A percentile compares a stretch with the other conserved stretches of the same genome.
Conservation (phyloP, 2,113 vertebrate genomes). For the Panthera uncia region DNA sequence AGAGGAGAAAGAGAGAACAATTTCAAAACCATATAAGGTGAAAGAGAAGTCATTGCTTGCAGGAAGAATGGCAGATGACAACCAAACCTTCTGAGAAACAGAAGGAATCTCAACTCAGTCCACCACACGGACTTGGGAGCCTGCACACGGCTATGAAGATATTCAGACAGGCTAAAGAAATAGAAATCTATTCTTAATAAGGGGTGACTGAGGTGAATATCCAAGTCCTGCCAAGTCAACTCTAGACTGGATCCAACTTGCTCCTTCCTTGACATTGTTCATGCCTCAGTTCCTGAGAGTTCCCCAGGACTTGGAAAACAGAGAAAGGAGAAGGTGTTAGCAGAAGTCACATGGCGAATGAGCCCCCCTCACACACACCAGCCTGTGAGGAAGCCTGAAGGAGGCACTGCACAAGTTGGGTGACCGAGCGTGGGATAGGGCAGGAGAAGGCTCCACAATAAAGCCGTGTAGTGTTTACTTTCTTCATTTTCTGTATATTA, state of each 20-base stretch:
- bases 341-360: not conserved
- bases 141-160: not conserved
- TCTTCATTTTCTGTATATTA: not conserved
- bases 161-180: not conserved
- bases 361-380: not conserved
- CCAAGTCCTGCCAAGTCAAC: not conserved
- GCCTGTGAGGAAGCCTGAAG: not conserved
- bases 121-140: too few species aligned
- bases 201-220: not conserved
- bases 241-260: not conserved
- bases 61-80: not conserved
- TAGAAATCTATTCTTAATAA: not conserved
- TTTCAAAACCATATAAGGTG: not conserved
- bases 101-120: not conserved
- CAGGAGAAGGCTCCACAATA: too few species aligned
- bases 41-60: not conserved
- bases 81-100: not conserved
- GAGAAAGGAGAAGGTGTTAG: not conserved
- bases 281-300: not conserved
- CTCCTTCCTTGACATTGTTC: not conserved
- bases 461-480: not conserved
- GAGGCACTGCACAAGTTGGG: accelerated
- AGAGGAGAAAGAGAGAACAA: not conserved
- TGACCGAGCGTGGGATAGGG: too few species aligned
- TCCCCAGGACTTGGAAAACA: not conserved